Percentiles rank a stretch among this genome's conserved stretches.
phyloP scores from a whole-genome alignment of 1,140 invertebrate species.

The Ceratosolen fusciceps region DNA sequence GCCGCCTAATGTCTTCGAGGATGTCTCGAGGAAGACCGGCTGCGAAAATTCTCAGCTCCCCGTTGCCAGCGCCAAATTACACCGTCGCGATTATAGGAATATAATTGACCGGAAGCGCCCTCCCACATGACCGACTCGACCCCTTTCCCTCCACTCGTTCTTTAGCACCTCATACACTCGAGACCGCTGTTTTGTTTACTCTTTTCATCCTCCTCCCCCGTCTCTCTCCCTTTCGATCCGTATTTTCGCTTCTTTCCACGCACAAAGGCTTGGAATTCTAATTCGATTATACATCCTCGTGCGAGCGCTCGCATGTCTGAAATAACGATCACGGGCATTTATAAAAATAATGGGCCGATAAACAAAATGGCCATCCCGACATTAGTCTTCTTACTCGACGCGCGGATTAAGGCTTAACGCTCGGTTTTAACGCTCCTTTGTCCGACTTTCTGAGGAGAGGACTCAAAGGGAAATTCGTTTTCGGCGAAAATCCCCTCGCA shows the following conservation, averaged over 20 bases:
- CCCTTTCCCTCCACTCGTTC: background rate
- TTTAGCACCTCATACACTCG: background rate
- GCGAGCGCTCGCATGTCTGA: background rate
- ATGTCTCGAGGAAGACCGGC: too few relatives aligned
- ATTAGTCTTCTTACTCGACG: background rate
- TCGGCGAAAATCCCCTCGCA: background rate
- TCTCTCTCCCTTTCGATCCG: too few relatives aligned
- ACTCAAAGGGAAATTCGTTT: constrained; percentile 5
- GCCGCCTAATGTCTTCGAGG: too few relatives aligned
- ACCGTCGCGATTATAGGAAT: background rate
- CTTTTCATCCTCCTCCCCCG: too few relatives aligned
- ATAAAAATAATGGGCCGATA: background rate
- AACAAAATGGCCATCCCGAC: too few relatives aligned
- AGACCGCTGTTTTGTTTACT: too few relatives aligned
- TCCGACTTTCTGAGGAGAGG: background rate
- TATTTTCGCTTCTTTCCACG: background rate
- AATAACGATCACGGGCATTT: background rate
- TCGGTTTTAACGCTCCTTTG: background rate
- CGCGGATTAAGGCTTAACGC: background rate
- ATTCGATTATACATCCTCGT: background rate
- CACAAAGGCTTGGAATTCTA: background rate
- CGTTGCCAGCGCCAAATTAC: background rate
- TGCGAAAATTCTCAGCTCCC: constrained; percentile 23
- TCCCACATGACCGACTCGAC: background rate
- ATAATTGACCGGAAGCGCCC: constrained; percentile 34